Evolutionary conservation across 2,888 invertebrate genomes (phyloP), one percentile per base, ranked within the genome.

Genomic region (Brachycybe producta): DNA sequence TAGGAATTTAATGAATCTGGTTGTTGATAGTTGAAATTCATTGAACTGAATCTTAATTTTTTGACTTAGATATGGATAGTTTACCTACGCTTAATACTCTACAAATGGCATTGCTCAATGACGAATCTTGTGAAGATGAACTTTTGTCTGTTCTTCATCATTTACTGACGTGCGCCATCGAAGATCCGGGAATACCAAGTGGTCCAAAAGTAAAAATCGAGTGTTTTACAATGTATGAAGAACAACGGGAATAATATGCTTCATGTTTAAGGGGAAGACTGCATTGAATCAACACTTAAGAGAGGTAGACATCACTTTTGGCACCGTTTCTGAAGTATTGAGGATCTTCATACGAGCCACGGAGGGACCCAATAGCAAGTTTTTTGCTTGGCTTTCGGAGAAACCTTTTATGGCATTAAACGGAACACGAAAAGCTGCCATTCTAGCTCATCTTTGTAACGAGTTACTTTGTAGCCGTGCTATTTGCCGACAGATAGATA

Each of bases 401-500:
- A 82, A 81, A 57, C 86, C 92, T 0, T 91, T 88, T 71, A 76
- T 88, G 51, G 80, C 90, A 0, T 71, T 95, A 2, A 82, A 79
- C 64, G 79, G 91, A 2, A 83, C 84, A 0, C 78, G 81, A 57
- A 95, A 95, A 66, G 82, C 90, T 0, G 79, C 83, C 56, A 84
- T 94, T 61, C 69, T 95, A 42, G 85, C 87, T 1, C 91, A 84
- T 70, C 75, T 95, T 24, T 94, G 94, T 70, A 88, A 95, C 68
- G 94, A 97, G 67, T 73, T 97, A 58, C 74, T 95, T 39, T 86
- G 90, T 69, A 92, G 91, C 67, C 90, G 91, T 69, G 79, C 85
- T 8, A 84, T 94, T 57, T 73, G 86, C 17, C 57, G 61, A 63
- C 92, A 94, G 67, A 83, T 95, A 50, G 95, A 95, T 62, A 79